Percentiles rank a stretch among this genome's conserved stretches.
These are phyloP conservation scores for Plusia festucae DNA, from an alignment of 2,888 invertebrate species.

Conservation along the genomic window DNA sequence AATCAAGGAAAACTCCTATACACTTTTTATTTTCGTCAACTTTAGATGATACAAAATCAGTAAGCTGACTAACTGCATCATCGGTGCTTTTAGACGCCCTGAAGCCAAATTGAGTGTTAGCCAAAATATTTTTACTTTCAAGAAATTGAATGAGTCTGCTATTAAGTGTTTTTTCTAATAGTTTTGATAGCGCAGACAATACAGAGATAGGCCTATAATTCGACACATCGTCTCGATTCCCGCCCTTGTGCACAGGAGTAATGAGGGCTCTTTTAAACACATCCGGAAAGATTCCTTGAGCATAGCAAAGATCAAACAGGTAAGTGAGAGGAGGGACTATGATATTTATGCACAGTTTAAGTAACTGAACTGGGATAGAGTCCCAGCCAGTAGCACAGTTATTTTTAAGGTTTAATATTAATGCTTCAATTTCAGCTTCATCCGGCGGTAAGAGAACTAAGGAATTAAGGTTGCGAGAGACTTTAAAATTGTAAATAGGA, in stretches of 20 bases:
- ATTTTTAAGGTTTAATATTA: slow-evolving; percentile 17
- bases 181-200: slow-evolving; percentile 5
- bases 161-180: slow-evolving; percentile 15
- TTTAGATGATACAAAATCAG: slow-evolving; percentile 14
- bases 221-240: slow-evolving; percentile 19
- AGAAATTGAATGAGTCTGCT: slow-evolving; percentile 13
- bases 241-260: slow-evolving; percentile 35
- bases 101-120: slow-evolving; percentile 13
- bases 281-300: slow-evolving; percentile 14
- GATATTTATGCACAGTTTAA: slow-evolving; percentile 4
- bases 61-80: slow-evolving; percentile 17
- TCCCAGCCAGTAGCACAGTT: slow-evolving; percentile 16
- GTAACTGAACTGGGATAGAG: slow-evolving; percentile 9
- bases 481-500: background rate
- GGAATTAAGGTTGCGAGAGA: background rate
- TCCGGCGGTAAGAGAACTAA: background rate
- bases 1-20: slow-evolving; percentile 21
- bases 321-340: slow-evolving; percentile 10
- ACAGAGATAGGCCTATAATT: slow-evolving; percentile 39
- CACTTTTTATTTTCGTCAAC: slow-evolving; percentile 13
- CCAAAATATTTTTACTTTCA: slow-evolving; percentile 7
- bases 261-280: slow-evolving; percentile 24
- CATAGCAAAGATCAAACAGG: slow-evolving; percentile 12
- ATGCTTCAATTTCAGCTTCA: slow-evolving; percentile 1
- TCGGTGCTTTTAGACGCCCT: slow-evolving; percentile 15